Evolutionary conservation across 92 coral and sea anemone genomes (phyloP).

Genomic region (Chrysogorgia sp.): DNA sequence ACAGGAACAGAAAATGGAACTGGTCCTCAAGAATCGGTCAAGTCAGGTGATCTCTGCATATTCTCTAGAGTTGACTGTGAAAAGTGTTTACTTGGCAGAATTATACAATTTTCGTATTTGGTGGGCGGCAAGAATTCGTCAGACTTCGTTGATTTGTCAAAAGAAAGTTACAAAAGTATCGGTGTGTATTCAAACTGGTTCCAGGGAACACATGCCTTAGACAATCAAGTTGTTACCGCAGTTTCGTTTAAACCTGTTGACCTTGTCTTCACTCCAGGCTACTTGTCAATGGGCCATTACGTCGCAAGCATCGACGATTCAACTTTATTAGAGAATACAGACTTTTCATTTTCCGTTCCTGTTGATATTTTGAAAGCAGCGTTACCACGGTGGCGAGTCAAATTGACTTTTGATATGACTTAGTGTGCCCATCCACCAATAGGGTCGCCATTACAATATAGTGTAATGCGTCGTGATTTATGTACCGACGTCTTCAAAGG

Average conservation of each 20-base stretch:
- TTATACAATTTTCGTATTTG: conserved; percentile 13
- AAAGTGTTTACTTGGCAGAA: conserved; percentile 11
- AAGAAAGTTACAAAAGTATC: too few species aligned
- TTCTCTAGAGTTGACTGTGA: conserved; percentile 20
- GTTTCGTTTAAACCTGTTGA: too few species aligned
- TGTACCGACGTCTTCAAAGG: too few species aligned
- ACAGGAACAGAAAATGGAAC: conserved; percentile 12
- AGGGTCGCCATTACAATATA: too few species aligned
- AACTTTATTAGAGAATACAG: conserved; percentile 2
- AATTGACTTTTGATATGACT: conserved; percentile 27
- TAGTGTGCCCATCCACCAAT: neutral
- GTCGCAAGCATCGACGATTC: conserved; percentile 32
- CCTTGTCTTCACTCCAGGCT: conserved; percentile 29
- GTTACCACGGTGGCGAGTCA: conserved; percentile 27
- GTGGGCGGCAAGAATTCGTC: conserved; percentile 8
- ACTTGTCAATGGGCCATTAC: conserved; percentile 14
- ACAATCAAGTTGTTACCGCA: too few species aligned
- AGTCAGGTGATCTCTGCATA: neutral
- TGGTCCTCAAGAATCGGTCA: conserved; percentile 24
- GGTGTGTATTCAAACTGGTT: too few species aligned
- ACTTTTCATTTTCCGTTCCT: conserved; percentile 15
- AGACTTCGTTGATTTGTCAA: too few species aligned
- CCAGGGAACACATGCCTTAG: too few species aligned
- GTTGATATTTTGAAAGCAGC: conserved; percentile 22
- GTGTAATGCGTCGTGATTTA: too few species aligned